Conservation (phyloP, 1,140 invertebrate genomes). For the Physella acuta region DNA sequence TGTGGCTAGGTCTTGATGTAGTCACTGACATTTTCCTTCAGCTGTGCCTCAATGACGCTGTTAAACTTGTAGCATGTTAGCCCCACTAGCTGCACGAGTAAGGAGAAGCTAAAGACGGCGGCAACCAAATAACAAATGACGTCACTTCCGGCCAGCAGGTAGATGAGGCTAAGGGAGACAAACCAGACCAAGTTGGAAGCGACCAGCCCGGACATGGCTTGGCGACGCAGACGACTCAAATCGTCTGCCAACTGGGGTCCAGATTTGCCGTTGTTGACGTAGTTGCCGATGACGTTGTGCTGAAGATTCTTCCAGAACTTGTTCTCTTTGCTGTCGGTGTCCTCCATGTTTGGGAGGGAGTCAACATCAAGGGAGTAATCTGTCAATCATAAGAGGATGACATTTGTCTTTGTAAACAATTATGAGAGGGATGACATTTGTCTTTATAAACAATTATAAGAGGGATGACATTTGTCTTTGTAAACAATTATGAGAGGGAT, state of each 20-base stretch:
- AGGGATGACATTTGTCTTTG: too few relatives aligned
- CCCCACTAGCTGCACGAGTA: constrained; percentile 36
- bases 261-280: constrained; percentile 31
- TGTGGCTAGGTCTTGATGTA: too few relatives aligned
- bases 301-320: constrained; percentile 33
- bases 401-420: too few relatives aligned
- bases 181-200: constrained; percentile 33
- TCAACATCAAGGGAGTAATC: not conserved
- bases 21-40: constrained; percentile 11
- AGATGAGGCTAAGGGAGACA: constrained; percentile 28
- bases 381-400: too few relatives aligned
- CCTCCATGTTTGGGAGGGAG: not conserved
- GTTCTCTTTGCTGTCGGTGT: not conserved
- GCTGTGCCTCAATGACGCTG: constrained; percentile 12
- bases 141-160: constrained; percentile 29
- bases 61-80: constrained; percentile 34
- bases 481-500: too few relatives aligned
- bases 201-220: constrained; percentile 22
- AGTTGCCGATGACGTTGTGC: constrained; percentile 25
- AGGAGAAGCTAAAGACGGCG: constrained; percentile 35
- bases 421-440: too few relatives aligned
- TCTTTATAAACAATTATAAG: too few relatives aligned
- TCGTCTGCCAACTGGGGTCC: constrained; percentile 6
- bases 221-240: constrained; percentile 25
- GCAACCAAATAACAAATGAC: constrained; percentile 33